Conservation (phyloP, 2,888 invertebrate genomes). For the Troglohyphantes excavatus region DNA sequence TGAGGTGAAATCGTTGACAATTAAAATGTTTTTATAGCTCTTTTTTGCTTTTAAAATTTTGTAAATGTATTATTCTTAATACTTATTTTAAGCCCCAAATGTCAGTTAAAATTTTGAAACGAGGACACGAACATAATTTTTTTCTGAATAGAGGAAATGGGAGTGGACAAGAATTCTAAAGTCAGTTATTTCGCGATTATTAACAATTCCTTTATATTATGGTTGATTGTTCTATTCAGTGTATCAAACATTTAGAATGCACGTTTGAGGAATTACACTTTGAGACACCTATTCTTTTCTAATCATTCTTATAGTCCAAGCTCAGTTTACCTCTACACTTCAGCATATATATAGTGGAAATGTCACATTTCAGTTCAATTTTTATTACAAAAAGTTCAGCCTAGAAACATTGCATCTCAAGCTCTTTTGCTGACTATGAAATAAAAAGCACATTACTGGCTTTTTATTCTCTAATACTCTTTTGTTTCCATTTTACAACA, state of each 20-base stretch:
- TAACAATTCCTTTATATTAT: background rate
- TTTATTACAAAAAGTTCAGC: constrained; percentile 74
- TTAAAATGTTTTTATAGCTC: too few species aligned
- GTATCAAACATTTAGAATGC: constrained; percentile 24
- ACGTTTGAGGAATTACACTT: constrained; percentile 30
- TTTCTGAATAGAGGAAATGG: too few species aligned
- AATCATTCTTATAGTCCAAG: constrained; percentile 39
- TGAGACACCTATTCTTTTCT: constrained; percentile 34
- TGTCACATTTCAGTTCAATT: constrained; percentile 59
- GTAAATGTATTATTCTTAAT: too few species aligned
- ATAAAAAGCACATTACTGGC: constrained; percentile 61
- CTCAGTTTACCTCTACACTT: constrained; percentile 71
- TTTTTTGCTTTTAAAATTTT: too few species aligned
- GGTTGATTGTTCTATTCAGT: constrained; percentile 46
- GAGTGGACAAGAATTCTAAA: too few species aligned
- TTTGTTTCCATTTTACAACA: constrained; percentile 48
- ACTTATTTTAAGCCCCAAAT: too few species aligned
- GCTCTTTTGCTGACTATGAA: constrained; percentile 75
- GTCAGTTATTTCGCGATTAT: too few species aligned
- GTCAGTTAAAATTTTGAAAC: too few species aligned
- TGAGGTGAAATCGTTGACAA: too few species aligned
- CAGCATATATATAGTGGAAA: constrained; percentile 30
- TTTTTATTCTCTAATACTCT: constrained; percentile 69
- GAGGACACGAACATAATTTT: too few species aligned
- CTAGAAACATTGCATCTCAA: constrained; percentile 73